Evolutionary conservation across 2,888 invertebrate genomes (phyloP).

Genomic region (Euspilapteryx auroguttella): DNA sequence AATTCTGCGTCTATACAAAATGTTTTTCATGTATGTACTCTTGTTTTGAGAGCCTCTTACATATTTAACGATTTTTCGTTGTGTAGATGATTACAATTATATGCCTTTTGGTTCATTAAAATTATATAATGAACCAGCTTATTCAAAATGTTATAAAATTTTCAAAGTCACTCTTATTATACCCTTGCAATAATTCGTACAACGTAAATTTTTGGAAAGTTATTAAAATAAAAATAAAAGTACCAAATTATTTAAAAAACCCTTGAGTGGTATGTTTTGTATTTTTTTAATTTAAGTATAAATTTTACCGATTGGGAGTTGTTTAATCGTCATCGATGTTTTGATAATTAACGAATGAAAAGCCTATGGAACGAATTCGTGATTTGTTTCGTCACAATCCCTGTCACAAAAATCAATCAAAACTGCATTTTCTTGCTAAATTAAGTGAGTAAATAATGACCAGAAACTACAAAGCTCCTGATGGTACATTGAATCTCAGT

Average conservation of each 20-base stretch:
- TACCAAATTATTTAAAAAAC: constrained; percentile 10
- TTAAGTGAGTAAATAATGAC: constrained; percentile 6
- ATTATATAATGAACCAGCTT: no score
- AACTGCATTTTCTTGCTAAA: constrained; percentile 6
- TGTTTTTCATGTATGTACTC: constrained; percentile 62
- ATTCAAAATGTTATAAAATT: constrained; percentile 3
- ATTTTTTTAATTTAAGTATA: no score
- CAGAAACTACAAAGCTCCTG: no score
- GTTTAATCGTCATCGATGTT: no score
- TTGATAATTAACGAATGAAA: no score
- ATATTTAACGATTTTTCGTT: constrained; percentile 45
- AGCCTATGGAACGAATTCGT: no score
- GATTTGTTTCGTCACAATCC: constrained; percentile 9
- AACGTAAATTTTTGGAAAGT: constrained; percentile 30
- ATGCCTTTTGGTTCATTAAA: constrained; percentile 19
- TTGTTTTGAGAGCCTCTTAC: constrained; percentile 61
- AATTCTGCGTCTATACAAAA: constrained; percentile 63
- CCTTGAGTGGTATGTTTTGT: constrained; percentile 5
- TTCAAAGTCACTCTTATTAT: constrained; percentile 7
- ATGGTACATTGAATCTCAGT: no score
- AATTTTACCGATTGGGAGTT: no score
- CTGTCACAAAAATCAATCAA: constrained; percentile 8
- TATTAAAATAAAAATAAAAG: constrained; percentile 17
- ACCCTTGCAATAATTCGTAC: constrained; percentile 43
- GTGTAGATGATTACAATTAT: constrained; percentile 20